Evolutionary conservation across 1,140 invertebrate genomes (phyloP), one percentile per base, ranked within the genome.

Genomic region (Zaprionus tsacasi): DNA sequence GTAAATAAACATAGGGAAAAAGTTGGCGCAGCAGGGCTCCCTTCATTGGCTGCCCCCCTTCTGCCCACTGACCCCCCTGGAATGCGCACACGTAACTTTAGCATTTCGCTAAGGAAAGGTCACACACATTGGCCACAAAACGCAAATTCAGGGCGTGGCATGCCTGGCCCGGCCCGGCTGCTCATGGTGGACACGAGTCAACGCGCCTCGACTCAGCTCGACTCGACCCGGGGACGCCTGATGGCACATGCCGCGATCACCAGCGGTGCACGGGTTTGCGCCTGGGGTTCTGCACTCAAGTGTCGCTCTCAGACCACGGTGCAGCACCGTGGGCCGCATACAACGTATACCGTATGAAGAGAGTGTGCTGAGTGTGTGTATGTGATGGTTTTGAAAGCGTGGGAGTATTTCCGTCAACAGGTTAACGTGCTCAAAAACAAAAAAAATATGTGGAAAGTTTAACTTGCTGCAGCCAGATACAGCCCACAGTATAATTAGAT

Each of bases 181-280:
- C 48, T 27, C 35, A 10, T 33, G 13, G 33, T 57, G 38, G 60
- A 33, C 68, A 60, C 68, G 61, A 76, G 68, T 76, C 68, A 66
- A 71, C 27, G 43, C 38, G 17, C 30, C n/a, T 54, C 65, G 45
- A 21, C 21, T 15, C 38, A 12, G n/a, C 40, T 43, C 6, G 4
- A 1, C 13, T 40, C 38, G 60, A 71, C 54, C 58, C 56, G 43
- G 55, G 71, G 68, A 68, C 71, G 79, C 68, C 80, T 88, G 88
- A 21, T 78, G 83, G 83, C 83, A 87, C 83, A 87, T 88, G 83
- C 79, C 83, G 83, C 80, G 83, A 79, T 88, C 83, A 88, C 83
- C 83, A 87, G 73, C 83, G 72, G 83, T 79, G 80, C 50, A 60
- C 72, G 79, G 79, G 76, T 82, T 71, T 86, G 67, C 66, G 80